These are phyloP conservation scores for Drosophila seguyi DNA, from an alignment of 1,140 invertebrate species.

Conservation along the genomic window DNA sequence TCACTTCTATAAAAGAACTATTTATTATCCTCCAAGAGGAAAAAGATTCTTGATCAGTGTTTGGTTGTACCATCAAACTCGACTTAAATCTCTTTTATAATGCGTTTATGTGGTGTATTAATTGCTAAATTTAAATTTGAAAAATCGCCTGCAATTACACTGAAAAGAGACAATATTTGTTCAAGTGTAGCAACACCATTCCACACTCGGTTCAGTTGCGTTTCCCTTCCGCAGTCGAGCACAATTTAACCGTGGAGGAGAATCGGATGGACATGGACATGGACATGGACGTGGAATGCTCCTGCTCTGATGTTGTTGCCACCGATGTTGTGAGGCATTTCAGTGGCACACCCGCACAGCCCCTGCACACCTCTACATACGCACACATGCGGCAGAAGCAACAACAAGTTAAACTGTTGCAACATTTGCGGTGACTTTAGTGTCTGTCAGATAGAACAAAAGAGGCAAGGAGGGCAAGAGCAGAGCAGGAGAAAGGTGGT, in stretches of 20 bases:
- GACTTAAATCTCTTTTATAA: background rate
- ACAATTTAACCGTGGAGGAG: conserved; percentile 41
- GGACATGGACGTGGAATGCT: conserved; percentile 33
- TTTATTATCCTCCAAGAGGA: no score
- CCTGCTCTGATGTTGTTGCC: conserved; percentile 17
- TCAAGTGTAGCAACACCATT: conserved; percentile 9
- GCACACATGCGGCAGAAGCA: conserved; percentile 7
- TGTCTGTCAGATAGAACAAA: conserved; percentile 4
- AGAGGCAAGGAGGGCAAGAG: no score
- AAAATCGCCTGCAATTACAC: background rate
- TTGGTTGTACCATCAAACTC: background rate
- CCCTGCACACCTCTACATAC: background rate
- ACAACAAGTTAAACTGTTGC: conserved; percentile 49
- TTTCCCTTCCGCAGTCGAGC: conserved; percentile 17
- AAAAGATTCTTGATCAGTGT: background rate
- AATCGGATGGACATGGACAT: conserved; percentile 57
- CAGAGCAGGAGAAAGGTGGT: background rate
- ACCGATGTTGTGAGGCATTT: conserved; percentile 53
- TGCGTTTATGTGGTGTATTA: background rate
- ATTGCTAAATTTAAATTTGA: no score
- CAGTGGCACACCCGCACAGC: conserved; percentile 34
- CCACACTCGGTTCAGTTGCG: conserved; percentile 8
- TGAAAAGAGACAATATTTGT: background rate
- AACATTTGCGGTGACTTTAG: conserved; percentile 57
- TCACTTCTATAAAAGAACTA: no score